Base-by-base conservation (phyloP, 2,888 invertebrate genomes). In the Platynereis dumerilii region DNA sequence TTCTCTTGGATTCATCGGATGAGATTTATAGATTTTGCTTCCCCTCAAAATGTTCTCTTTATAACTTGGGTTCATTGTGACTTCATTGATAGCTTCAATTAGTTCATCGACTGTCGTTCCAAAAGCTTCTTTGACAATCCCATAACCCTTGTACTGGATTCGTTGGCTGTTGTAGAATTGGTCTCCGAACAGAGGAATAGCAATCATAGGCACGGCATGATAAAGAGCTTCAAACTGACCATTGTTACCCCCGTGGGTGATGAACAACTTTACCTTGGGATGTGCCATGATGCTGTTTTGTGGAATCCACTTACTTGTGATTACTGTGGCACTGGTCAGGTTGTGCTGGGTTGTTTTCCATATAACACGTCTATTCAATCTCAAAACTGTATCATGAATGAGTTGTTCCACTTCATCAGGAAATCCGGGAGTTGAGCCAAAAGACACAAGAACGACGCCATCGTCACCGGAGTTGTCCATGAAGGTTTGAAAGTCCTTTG, bases 221-320 rank as follows among this genome's bases (percentile, higher is more conserved):
- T 70, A 74, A n/a, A 76, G 29, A 3, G 68, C 72, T 58, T 76
- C 75, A 65, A 64, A 71, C 22, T 67, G 67, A 1, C 75, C 72
- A 57, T 71, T 72, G 45, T 58, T 68, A 1, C 76, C 76, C 55
- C 75, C 74, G 58, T 76, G 76, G 2, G 74, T 70, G 15, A 76
- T 68, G 60, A 76, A 74, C 24, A 72, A 58, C 63, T 69, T 72
- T 5, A 66, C 64, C 15, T 72, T 74, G 1, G 60, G 57, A 54
- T 76, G 73, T 22, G 64, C 74, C 20, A 76, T 71, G 0, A 76
- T 54, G 28, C 74, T 73, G 53, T 73, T 73, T 57, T 76, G 74
- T 10, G 75, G 76, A 26, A 75, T 42, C 76, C 76, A 76, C 17
- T 58, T 45, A 7, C 59, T 45, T 3, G 58, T 27, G 15, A 66